Evolutionary conservation across 37 sponge, comb jelly and placozoan species (phyloP).

Genomic region (Eunapius fragilis): DNA sequence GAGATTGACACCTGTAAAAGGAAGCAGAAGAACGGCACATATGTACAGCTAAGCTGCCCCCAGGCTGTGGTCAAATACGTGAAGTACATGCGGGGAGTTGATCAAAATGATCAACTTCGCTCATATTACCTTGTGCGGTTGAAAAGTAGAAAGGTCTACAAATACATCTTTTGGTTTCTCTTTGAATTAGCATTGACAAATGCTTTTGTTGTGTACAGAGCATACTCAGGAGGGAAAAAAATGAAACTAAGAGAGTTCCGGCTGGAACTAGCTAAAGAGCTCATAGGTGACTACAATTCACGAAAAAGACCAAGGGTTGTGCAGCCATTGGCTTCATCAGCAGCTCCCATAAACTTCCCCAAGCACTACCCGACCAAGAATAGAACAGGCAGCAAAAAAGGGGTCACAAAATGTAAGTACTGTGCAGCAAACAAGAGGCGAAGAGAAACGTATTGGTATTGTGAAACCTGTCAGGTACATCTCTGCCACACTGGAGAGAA

Average conservation of each 20-base stretch:
- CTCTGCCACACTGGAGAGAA: no score
- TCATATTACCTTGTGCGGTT: conserved; percentile 9
- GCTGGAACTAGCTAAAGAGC: conserved; percentile 3
- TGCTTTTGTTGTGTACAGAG: conserved; percentile 2
- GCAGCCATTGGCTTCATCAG: no score
- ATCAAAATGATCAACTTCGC: conserved; percentile 32
- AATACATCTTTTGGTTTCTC: conserved; percentile 29
- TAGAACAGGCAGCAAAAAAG: no score
- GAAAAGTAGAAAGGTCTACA: conserved; percentile 45
- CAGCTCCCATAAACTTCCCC: no score
- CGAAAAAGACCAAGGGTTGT: background rate
- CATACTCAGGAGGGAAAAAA: no score
- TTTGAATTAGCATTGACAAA: conserved; percentile 34
- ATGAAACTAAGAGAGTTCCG: conserved; percentile 1
- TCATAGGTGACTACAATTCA: conserved; percentile 18
- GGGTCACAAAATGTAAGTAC: no score
- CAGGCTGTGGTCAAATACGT: background rate
- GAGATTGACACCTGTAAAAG: background rate
- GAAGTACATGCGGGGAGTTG: conserved; percentile 40
- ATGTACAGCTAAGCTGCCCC: conserved; percentile 22
- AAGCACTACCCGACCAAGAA: no score
- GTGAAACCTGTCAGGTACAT: no score
- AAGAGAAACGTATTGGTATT: no score
- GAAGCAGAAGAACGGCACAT: conserved; percentile 29
- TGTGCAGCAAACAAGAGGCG: no score